Conservation (phyloP, 2,797 vertebrate genomes). For the Discoglossus pictus region DNA sequence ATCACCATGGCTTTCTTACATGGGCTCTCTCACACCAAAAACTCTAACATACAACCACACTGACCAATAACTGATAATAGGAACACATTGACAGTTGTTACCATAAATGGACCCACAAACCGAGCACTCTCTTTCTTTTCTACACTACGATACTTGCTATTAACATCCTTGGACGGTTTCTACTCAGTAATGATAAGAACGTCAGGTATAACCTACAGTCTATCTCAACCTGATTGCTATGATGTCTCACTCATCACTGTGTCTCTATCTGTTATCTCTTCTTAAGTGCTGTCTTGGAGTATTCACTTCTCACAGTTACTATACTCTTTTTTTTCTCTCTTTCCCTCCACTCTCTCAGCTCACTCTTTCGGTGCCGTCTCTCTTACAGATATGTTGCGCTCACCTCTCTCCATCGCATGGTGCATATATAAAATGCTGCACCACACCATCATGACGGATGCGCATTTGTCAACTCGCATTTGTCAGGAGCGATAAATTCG, state of each 20-base stretch:
- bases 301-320: too few relatives aligned
- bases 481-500: too few relatives aligned
- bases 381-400: slow-evolving; percentile 84
- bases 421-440: too few relatives aligned
- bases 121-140: slow-evolving; percentile 10
- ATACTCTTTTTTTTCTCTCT: background rate
- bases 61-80: too few relatives aligned
- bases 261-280: too few relatives aligned
- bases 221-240: slow-evolving; percentile 21
- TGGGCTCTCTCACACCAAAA: too few relatives aligned
- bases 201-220: slow-evolving; percentile 77
- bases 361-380: too few relatives aligned
- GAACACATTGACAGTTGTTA: background rate
- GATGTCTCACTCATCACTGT: slow-evolving; percentile 38
- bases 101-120: background rate
- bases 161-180: slow-evolving; percentile 90
- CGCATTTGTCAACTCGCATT: too few relatives aligned
- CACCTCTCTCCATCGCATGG: slow-evolving; percentile 84
- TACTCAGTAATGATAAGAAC: slow-evolving; percentile 89
- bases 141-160: slow-evolving; percentile 86
- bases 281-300: background rate
- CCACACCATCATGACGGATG: too few relatives aligned
- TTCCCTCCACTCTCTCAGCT: too few relatives aligned
- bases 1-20: too few relatives aligned
- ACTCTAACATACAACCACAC: too few relatives aligned